Conservation (phyloP, 2,888 invertebrate genomes). For the Ichneumon xanthorius region DNA sequence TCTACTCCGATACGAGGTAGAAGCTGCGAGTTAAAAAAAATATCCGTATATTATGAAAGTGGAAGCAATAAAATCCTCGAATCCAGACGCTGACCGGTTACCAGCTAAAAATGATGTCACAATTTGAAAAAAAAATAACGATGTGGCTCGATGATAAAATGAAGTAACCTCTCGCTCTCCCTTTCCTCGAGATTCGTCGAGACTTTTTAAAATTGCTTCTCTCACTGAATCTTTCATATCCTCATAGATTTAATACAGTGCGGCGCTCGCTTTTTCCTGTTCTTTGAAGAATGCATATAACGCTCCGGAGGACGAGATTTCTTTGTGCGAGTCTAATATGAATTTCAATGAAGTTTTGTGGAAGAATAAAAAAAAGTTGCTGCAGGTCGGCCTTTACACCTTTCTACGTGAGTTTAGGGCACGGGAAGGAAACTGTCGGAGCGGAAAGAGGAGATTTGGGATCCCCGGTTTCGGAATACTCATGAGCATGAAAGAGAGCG, state of each 20-base stretch:
- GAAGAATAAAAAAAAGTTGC: slow-evolving; percentile 24
- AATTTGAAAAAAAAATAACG: neutral
- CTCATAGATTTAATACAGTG: slow-evolving; percentile 12
- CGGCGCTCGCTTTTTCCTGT: neutral
- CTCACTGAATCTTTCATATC: slow-evolving; percentile 3
- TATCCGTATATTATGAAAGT: neutral
- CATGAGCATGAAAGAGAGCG: slow-evolving; percentile 20
- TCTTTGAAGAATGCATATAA: slow-evolving; percentile 3
- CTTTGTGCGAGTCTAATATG: slow-evolving; percentile 61
- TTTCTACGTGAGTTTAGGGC: slow-evolving; percentile 40
- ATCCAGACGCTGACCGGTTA: neutral
- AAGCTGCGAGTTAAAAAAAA: neutral
- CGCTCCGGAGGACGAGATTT: slow-evolving; percentile 21
- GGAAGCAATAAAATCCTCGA: neutral
- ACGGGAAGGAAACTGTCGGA: slow-evolving; percentile 43
- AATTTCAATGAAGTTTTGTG: slow-evolving; percentile 43
- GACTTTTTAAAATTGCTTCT: neutral
- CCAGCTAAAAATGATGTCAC: neutral
- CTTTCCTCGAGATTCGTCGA: neutral
- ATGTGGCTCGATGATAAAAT: slow-evolving; percentile 3
- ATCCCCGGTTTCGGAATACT: slow-evolving; percentile 53
- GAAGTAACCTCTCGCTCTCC: neutral
- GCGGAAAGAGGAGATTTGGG: slow-evolving; percentile 60
- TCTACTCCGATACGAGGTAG: neutral
- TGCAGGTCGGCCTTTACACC: slow-evolving; percentile 47